Conservation (phyloP, 1,140 invertebrate species). For the Hycleus cichorii region DNA sequence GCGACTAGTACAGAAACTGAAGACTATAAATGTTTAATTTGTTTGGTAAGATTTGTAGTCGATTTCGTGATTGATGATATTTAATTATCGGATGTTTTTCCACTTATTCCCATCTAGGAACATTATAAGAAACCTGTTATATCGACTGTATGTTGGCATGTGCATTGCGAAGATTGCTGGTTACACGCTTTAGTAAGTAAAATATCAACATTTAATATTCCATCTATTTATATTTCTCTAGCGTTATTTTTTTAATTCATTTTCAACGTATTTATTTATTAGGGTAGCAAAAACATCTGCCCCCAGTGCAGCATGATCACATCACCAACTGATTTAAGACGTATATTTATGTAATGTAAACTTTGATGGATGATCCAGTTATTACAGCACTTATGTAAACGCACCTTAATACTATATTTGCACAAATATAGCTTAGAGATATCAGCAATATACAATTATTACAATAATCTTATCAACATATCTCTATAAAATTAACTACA, state of each 20-base stretch:
- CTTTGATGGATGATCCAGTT: slow-evolving; percentile 5
- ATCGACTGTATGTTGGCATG: slow-evolving; percentile 76
- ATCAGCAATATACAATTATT: slow-evolving; percentile 1
- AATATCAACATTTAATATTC: not conserved
- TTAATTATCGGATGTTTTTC: too few relatives aligned
- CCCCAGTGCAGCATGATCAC: slow-evolving; percentile 79
- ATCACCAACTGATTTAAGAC: slow-evolving; percentile 62
- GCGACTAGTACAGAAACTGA: slow-evolving; percentile 31
- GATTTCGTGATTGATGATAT: not conserved
- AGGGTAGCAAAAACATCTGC: slow-evolving; percentile 70
- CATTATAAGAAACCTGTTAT: slow-evolving; percentile 66
- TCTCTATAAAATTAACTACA: not conserved
- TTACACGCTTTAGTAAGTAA: slow-evolving; percentile 55
- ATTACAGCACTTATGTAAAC: slow-evolving; percentile 12
- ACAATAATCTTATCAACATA: slow-evolving; percentile 10
- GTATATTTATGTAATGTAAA: slow-evolving; percentile 63
- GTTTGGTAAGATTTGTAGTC: slow-evolving; percentile 52
- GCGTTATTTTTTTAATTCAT: slow-evolving; percentile 21
- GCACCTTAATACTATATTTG: slow-evolving; percentile 9
- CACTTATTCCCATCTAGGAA: slow-evolving; percentile 31
- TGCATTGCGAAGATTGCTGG: slow-evolving; percentile 78
- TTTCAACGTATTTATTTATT: too few relatives aligned
- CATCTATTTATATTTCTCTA: not conserved
- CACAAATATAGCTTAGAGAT: slow-evolving; percentile 12
- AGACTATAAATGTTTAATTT: slow-evolving; percentile 64